Percentiles rank a stretch among this genome's conserved stretches.
Evolutionary conservation across 2,888 invertebrate species (phyloP).

Genomic region (Lampropteryx suffumata): DNA sequence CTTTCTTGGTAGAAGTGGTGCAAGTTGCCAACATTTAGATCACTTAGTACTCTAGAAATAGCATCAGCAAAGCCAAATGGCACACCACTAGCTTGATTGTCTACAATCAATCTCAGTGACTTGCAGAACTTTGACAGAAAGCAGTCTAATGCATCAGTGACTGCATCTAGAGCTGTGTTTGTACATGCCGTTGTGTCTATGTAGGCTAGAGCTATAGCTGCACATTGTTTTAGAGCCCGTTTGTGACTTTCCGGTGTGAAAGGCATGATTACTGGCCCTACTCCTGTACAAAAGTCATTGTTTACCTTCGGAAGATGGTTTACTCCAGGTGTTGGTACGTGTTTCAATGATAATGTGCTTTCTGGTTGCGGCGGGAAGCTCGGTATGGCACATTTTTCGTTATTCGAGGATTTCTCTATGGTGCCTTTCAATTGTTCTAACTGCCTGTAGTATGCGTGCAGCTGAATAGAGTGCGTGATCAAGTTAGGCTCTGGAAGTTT

Average conservation of each 20-base stretch:
- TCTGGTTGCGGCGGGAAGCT: constrained; percentile 60
- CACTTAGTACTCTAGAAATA: constrained; percentile 73
- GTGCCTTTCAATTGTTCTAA: constrained; percentile 54
- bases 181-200: constrained; percentile 67
- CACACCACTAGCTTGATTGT: constrained; percentile 68
- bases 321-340: constrained; percentile 60
- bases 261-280: constrained; percentile 65
- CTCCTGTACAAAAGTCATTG: constrained; percentile 73
- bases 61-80: constrained; percentile 73
- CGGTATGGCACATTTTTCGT: constrained; percentile 65
- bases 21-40: constrained; percentile 69
- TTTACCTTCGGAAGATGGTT: constrained; percentile 70
- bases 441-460: constrained; percentile 66
- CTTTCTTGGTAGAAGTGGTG: constrained; percentile 72
- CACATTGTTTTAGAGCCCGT: constrained; percentile 69
- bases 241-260: constrained; percentile 76
- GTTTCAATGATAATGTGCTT: constrained; percentile 52
- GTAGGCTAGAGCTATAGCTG: constrained; percentile 72
- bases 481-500: constrained; percentile 72
- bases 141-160: constrained; percentile 67
- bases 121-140: constrained; percentile 75
- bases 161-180: constrained; percentile 62
- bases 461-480: constrained; percentile 73
- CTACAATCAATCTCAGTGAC: constrained; percentile 64
- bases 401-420: constrained; percentile 46